phyloP scores from a whole-genome alignment of 2,113 vertebrate genomes.

The Bolborhynchus lineola region DNA sequence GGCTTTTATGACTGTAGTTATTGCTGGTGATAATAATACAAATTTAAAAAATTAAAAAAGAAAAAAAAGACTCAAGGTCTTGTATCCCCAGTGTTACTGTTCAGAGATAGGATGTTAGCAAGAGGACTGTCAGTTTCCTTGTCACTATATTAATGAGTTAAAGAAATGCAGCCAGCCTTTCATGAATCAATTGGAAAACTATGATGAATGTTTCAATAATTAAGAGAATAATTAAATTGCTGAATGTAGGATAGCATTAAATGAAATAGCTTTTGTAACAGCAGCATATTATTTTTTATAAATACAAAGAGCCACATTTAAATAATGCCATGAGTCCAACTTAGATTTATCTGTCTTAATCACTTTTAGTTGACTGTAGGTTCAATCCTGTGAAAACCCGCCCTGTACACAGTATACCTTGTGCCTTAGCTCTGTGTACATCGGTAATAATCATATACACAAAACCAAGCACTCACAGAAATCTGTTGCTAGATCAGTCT shows the following conservation, averaged over 20 bases:
- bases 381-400: not conserved
- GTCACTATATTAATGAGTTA: constrained; percentile 45
- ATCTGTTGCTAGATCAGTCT: not conserved
- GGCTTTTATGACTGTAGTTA: constrained; percentile 41
- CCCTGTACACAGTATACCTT: rapidly evolving
- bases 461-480: not conserved
- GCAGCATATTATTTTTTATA: constrained; percentile 48
- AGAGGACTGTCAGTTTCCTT: constrained; percentile 20
- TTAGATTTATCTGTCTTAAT: not conserved
- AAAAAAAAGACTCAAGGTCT: not conserved
- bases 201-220: constrained; percentile 70
- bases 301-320: constrained; percentile 49
- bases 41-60: not conserved
- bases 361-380: not conserved
- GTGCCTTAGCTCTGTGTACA: not conserved
- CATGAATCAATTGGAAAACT: constrained; percentile 65
- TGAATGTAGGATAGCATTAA: constrained; percentile 50
- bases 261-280: constrained; percentile 46
- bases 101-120: not conserved
- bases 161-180: constrained; percentile 59
- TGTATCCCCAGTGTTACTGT: not conserved
- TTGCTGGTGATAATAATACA: constrained; percentile 31
- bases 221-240: constrained; percentile 72
- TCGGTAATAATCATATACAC: rapidly evolving
- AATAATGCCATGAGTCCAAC: not conserved